Evolutionary conservation across 2,888 invertebrate genomes (phyloP), one percentile per base, ranked within the genome.

Genomic region (Stenolophus ochropezus): DNA sequence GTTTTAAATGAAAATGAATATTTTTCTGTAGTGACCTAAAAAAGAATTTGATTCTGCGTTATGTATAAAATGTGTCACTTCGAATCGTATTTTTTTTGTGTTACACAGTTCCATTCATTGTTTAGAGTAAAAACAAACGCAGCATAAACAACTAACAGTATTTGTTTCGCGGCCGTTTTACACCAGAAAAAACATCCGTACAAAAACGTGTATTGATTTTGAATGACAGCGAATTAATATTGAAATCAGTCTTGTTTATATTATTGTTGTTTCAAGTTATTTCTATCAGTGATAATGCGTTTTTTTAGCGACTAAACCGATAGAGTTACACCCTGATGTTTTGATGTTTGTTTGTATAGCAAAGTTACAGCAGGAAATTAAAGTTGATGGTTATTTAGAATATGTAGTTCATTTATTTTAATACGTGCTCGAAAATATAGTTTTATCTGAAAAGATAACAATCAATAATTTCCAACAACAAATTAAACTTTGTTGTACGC

Each of bases 251-350:
- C 25, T n/a, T 61, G 61, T 61, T 61, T 23, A 25, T 21, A 20
- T 53, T 53, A 4, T 4, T 53, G 16, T 20, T 53, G 16, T 53
- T 53, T 53, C 18, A 53, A 53, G 61, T 61, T 61, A 61, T 61
- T 61, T 61, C n/a, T 61, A 61, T 61, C 61, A n/a, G 23, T 61
- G 61, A 61, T 61, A 61, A 61, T 61, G 61, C 61, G 61, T 61
- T 61, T 61, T 61, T 61, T 61, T 53, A 14, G 53, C 23, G 61
- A 25, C 53, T 25, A 14, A 14, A 27, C 4, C 25, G 25, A 14
- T 61, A 61, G 23, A 11, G 61, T 61, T 61, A 61, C 61, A 61
- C 14, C 25, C 11, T 21, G 25, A 61, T 25, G 58, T 8, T 21
- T 5, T 21, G 25, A 61, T 61, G 61, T 61, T 61, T 61, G 61